phyloP scores from a whole-genome alignment of 2,113 vertebrate species.

The Ploceus nigricollis region DNA sequence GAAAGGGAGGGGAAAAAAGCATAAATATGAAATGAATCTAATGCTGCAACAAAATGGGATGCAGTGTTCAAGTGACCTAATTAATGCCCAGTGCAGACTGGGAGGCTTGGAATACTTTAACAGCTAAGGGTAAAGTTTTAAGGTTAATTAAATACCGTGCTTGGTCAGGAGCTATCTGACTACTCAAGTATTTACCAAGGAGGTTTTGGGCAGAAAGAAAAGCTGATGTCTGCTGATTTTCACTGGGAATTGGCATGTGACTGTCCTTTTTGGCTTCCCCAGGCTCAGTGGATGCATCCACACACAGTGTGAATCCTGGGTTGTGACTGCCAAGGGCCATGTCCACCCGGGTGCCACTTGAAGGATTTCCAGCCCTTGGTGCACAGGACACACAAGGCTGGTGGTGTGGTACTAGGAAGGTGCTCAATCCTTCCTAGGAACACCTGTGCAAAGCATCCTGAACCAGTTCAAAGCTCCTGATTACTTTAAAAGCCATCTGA shows the following conservation, averaged over 20 bases:
- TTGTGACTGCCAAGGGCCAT: not conserved
- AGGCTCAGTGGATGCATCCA: not conserved
- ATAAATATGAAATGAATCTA: conserved; percentile 43
- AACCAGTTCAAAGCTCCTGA: not conserved
- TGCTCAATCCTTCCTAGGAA: not conserved
- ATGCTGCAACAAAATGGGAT: conserved; percentile 45
- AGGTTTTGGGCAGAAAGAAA: not conserved
- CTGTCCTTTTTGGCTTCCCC: not conserved
- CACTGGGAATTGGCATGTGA: not conserved
- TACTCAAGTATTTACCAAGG: not conserved
- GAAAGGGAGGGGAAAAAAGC: conserved; percentile 29
- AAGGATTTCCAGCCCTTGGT: not conserved
- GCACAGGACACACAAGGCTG: not conserved
- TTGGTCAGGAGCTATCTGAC: not conserved
- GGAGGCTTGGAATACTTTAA: not conserved
- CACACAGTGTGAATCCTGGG: accelerated
- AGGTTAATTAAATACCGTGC: not conserved
- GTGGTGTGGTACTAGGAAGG: not conserved
- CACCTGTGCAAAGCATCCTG: not conserved
- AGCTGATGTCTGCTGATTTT: not conserved
- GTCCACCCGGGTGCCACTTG: accelerated
- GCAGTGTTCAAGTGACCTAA: conserved; percentile 24
- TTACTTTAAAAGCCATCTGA: not conserved
- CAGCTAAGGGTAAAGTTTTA: not conserved
- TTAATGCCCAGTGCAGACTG: conserved; percentile 23